Base-by-base conservation (phyloP, 2,797 vertebrate genomes). In the Pseudopleuronectes americanus region DNA sequence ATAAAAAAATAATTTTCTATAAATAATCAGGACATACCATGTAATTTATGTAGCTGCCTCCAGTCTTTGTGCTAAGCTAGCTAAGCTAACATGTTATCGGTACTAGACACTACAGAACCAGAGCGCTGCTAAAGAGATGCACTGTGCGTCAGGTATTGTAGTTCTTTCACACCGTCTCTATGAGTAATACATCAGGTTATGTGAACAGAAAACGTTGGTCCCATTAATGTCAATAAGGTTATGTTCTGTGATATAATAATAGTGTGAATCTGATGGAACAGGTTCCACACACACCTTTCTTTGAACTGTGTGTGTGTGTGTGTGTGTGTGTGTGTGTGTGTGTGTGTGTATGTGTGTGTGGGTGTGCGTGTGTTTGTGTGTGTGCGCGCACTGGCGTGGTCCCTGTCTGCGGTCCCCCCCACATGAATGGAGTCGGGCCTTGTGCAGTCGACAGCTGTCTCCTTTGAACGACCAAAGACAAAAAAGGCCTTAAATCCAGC, bases 381-480 rank as follows among this genome's bases (percentile, higher is more conserved):
- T 85, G 70, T 87, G 76, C 80, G 36, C 83, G 36, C 83, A 80
- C 81, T 89, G 85, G 85, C 61, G 81, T 85, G 84, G 88, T 85
- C 81, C 65, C 74, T 88, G 90, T 91, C 88, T 92, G 87, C 83
- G 64, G 79, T 85, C 68, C 87, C 87, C 84, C 84, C 84, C 79
- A 92, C 91, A 93, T 94, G 91, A 94, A 94, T 94, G 83, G 91
- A 80, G 77, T 60, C 36, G 58, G 84, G 89, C 86, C 88, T 74
- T 87, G 86, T 89, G 88, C 90, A 92, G 90, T 91, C 87, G 85
- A 91, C 94, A 94, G 94, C 92, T 95, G 94, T 87, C 90, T 93
- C 90, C 93, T 94, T 94, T 95, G 93, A 94, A 94, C 84, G 79
- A 75, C 82, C 77, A 89, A 91, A 94, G 90, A 94, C 91, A 94